Percentiles rank a stretch among this genome's conserved stretches.
Evolutionary conservation across 2,113 vertebrate genomes (phyloP).

Genomic region (Callaeas wilsoni): DNA sequence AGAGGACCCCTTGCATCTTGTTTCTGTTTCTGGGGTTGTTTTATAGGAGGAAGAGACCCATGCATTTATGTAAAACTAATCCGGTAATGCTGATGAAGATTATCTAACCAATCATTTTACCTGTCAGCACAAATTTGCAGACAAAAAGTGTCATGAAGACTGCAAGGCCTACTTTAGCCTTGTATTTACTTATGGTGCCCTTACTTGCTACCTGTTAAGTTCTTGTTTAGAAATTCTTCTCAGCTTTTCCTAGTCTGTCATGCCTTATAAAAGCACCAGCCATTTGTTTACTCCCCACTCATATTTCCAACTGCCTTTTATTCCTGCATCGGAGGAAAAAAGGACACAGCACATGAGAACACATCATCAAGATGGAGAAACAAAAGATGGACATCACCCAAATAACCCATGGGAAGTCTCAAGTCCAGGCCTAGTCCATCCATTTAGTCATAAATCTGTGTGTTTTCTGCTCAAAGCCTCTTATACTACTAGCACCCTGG

Average conservation of each 20-base stretch:
- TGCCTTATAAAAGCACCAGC: background rate
- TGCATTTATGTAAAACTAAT: background rate
- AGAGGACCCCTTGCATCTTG: background rate
- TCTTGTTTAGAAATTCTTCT: background rate
- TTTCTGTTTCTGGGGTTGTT: background rate
- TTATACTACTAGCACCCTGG: background rate
- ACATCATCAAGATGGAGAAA: background rate
- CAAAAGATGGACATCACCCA: background rate
- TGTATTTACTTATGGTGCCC: background rate
- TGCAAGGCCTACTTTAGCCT: background rate
- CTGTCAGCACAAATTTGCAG: background rate
- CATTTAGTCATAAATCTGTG: background rate
- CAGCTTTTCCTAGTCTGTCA: background rate
- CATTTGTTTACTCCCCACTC: background rate
- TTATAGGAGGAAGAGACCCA: background rate
- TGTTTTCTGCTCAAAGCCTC: background rate
- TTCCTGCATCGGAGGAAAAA: background rate
- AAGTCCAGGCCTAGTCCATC: too few species aligned
- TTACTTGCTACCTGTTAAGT: background rate
- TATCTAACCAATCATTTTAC: background rate
- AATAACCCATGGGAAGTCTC: background rate
- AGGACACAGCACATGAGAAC: background rate
- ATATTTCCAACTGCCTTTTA: background rate
- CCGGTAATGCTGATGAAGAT: background rate
- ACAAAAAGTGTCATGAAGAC: background rate